These are phyloP conservation scores for Ichneumoninae sp. DNA, from an alignment of 2,888 invertebrate genomes.

Conservation along the genomic window DNA sequence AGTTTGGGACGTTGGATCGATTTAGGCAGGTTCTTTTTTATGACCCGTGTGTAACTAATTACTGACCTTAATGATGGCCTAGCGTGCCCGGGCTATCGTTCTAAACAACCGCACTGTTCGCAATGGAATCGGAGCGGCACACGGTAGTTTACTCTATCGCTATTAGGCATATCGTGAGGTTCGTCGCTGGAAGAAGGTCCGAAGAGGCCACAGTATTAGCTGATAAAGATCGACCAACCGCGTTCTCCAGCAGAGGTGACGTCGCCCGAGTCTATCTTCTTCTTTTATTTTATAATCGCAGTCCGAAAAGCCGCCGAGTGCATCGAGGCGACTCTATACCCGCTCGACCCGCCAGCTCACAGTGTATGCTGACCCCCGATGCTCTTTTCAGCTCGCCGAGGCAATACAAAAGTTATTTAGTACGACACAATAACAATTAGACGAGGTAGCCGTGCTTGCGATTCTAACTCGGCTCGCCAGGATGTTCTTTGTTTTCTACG, in stretches of 20 bases:
- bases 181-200: constrained; percentile 13
- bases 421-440: constrained; percentile 73
- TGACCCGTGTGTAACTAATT: constrained; percentile 42
- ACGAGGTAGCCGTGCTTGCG: constrained; percentile 75
- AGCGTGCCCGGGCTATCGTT: constrained; percentile 43
- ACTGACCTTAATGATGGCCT: constrained; percentile 60
- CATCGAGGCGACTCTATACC: constrained; percentile 75
- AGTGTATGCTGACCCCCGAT: constrained; percentile 22
- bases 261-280: constrained; percentile 17
- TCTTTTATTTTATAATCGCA: constrained; percentile 68
- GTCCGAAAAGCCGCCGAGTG: constrained; percentile 77
- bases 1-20: constrained; percentile 27
- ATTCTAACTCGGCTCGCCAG: constrained; percentile 68
- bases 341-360: neutral
- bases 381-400: constrained; percentile 38
- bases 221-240: constrained; percentile 59
- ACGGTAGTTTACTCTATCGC: neutral
- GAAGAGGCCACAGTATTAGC: constrained; percentile 54
- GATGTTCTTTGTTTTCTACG: constrained; percentile 77
- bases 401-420: constrained; percentile 50
- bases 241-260: constrained; percentile 34
- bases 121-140: constrained; percentile 33
- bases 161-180: constrained; percentile 5
- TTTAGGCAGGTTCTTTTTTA: constrained; percentile 32
- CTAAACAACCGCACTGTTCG: neutral